These are phyloP conservation scores for Ethmia dodecea DNA, from an alignment of 2,888 invertebrate species.

Conservation along the genomic window DNA sequence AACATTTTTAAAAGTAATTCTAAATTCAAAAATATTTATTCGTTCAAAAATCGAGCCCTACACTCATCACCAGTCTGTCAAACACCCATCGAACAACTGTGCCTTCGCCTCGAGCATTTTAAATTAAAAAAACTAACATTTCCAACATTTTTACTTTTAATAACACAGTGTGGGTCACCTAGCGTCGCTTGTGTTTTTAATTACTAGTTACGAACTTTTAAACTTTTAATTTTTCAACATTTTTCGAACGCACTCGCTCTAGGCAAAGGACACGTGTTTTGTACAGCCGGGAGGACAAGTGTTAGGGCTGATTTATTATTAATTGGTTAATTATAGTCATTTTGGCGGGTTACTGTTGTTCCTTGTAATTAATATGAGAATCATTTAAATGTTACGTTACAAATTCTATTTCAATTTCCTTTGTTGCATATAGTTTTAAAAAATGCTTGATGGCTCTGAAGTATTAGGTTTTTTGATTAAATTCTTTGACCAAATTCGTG, in stretches of 20 bases:
- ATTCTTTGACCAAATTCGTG: no score
- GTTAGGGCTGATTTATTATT: constrained; percentile 5
- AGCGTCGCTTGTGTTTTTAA: constrained; percentile 24
- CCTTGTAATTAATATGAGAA: no score
- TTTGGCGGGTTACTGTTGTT: no score
- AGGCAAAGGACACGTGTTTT: constrained; percentile 28
- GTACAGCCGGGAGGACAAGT: constrained; percentile 26
- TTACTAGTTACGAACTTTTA: constrained; percentile 22
- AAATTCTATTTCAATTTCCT: no score
- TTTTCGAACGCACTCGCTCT: constrained; percentile 21
- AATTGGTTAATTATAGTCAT: not conserved
- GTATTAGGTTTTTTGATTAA: no score
- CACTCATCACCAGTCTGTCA: not conserved
- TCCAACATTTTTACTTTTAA: no score
- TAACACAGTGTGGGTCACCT: constrained; percentile 18
- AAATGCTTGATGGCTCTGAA: no score
- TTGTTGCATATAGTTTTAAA: no score
- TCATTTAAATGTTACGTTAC: no score
- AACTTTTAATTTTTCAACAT: constrained; percentile 26
- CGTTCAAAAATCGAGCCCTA: no score
- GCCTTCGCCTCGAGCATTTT: constrained; percentile 21
- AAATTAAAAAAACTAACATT: constrained; percentile 9
- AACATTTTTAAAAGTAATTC: no score
- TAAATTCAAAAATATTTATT: no score
- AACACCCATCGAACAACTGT: constrained; percentile 19